Percentiles rank a stretch among this genome's conserved stretches.
Evolutionary conservation across 1,140 invertebrate species (phyloP).

Genomic region (Papilio polytes): DNA sequence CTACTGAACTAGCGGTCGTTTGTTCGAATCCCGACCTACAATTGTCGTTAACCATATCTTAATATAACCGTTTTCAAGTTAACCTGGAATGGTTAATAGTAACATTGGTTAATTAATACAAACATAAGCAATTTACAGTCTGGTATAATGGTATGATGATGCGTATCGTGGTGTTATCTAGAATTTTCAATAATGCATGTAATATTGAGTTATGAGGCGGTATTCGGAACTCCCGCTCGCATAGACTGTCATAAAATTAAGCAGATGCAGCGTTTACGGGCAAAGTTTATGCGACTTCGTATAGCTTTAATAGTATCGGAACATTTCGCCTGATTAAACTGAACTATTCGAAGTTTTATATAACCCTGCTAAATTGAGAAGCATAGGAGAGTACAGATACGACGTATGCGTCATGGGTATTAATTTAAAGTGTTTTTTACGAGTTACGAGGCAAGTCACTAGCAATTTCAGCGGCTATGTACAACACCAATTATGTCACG

Average conservation of each 20-base stretch:
- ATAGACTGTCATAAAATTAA: conserved; percentile 56
- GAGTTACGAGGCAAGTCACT: too few relatives aligned
- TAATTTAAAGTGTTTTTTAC: conserved; percentile 63
- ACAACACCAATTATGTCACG: too few relatives aligned
- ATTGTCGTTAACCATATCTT: too few relatives aligned
- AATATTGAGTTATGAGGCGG: conserved; percentile 50
- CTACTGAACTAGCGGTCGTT: too few relatives aligned
- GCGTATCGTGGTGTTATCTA: neutral
- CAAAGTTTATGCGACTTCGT: conserved; percentile 64
- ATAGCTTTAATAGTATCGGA: conserved; percentile 62
- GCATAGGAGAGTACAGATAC: conserved; percentile 52
- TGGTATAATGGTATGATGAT: neutral
- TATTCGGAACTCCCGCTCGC: conserved; percentile 51
- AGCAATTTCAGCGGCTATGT: too few relatives aligned
- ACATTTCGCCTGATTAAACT: conserved; percentile 67
- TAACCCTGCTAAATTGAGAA: conserved; percentile 70
- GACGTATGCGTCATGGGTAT: conserved; percentile 49
- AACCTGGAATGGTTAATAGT: too few relatives aligned
- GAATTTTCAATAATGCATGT: neutral
- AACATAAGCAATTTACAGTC: too few relatives aligned
- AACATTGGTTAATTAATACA: too few relatives aligned
- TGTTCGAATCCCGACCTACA: too few relatives aligned
- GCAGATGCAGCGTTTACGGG: conserved; percentile 71
- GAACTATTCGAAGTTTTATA: conserved; percentile 55
- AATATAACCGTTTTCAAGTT: too few relatives aligned